Conservation (phyloP, 1,140 invertebrate species). For the Ericerus pela region DNA sequence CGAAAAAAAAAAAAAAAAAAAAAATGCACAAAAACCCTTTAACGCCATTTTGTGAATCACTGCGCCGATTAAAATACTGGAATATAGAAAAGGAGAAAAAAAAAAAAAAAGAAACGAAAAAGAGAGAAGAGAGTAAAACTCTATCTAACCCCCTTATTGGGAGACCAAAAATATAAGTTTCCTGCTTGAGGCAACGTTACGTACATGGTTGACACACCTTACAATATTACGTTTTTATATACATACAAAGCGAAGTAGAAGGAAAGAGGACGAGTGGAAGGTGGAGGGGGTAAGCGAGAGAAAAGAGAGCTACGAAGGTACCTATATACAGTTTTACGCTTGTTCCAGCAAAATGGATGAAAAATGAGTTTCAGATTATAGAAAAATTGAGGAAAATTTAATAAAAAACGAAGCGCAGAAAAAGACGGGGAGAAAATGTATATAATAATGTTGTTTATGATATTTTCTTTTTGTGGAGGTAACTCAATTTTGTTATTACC, state of each 20-base stretch:
- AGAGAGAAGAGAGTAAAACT: not conserved
- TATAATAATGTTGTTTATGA: constrained; percentile 11
- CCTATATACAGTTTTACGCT: not conserved
- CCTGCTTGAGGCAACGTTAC: constrained; percentile 4
- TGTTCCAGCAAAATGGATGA: not conserved
- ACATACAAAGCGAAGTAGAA: not conserved
- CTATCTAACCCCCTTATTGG: not conserved
- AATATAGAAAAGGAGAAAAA: constrained; percentile 6
- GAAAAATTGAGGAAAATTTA: constrained; percentile 14
- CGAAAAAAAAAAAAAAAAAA: too few relatives aligned
- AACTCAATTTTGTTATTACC: constrained; percentile 12
- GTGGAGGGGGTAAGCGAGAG: constrained; percentile 8
- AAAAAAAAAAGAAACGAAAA: not conserved
- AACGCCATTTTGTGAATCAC: constrained; percentile 7
- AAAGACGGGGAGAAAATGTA: constrained; percentile 15
- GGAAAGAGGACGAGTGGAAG: not conserved
- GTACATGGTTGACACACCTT: constrained; percentile 10
- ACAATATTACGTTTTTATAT: constrained; percentile 7
- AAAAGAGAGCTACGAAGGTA: not conserved
- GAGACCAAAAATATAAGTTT: constrained; percentile 3
- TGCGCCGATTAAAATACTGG: not conserved
- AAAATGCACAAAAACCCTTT: too few relatives aligned
- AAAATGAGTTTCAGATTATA: constrained; percentile 10
- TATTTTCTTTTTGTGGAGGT: constrained; percentile 10
- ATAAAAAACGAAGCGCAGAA: constrained; percentile 13